A percentile compares a stretch with the other conserved stretches of the same genome.
phyloP scores from a whole-genome alignment of 2,797 vertebrate species.

The Hippoglossus hippoglossus region DNA sequence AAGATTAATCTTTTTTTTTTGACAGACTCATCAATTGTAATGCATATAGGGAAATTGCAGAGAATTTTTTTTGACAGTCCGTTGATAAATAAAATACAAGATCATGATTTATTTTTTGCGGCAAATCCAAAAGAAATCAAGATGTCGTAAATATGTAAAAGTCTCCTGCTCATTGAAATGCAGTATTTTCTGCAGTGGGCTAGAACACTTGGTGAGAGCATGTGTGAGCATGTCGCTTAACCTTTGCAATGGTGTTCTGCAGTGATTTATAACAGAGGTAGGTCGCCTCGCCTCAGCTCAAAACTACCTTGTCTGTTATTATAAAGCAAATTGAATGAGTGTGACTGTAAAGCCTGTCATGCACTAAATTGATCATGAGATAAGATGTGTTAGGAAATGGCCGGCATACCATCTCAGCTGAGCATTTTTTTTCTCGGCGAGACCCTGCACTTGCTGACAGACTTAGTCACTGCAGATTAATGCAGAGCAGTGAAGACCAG shows the following conservation, averaged over 20 bases:
- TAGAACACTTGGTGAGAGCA: background rate
- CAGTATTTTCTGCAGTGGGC: background rate
- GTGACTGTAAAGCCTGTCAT: background rate
- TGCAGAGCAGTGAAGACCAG: background rate
- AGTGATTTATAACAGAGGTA: background rate
- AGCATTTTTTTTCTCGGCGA: background rate
- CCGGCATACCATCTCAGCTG: background rate
- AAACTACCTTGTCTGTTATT: background rate
- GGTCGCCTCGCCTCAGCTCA: background rate
- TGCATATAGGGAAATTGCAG: background rate
- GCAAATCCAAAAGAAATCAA: background rate
- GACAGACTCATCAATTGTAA: background rate
- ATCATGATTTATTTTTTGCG: background rate
- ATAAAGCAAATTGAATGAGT: conserved; percentile 9
- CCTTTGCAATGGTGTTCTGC: background rate
- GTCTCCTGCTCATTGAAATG: conserved; percentile 1
- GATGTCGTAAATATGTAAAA: background rate
- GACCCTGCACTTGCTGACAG: background rate
- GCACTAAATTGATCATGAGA: background rate
- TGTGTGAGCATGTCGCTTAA: background rate
- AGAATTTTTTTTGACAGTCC: background rate
- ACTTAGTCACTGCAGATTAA: background rate
- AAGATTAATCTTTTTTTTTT: background rate
- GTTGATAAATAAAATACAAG: background rate
- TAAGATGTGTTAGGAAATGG: background rate